Percentiles rank a stretch among this genome's conserved stretches.
Evolutionary conservation across 2,888 invertebrate species (phyloP).

Genomic region (Dyspetes luteomarginatus): DNA sequence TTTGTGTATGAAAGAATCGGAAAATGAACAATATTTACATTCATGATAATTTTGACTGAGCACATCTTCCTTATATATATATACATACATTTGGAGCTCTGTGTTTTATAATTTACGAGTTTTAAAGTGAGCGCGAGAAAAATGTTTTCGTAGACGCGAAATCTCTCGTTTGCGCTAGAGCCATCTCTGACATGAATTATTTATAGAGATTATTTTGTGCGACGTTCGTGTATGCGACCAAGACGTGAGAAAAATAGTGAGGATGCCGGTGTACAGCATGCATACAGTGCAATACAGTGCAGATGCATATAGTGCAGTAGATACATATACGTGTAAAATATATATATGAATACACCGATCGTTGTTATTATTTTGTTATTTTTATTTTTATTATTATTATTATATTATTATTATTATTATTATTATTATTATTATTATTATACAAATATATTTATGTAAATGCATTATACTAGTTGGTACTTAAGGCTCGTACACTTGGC

Average conservation of each 20-base stretch:
- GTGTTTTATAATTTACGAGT: slow-evolving; percentile 38
- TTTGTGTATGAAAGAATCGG: no score
- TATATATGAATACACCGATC: neutral
- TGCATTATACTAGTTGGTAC: no score
- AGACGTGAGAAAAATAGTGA: slow-evolving; percentile 67
- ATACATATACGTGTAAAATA: slow-evolving; percentile 9
- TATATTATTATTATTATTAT: no score
- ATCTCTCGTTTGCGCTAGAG: slow-evolving; percentile 56
- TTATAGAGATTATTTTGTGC: slow-evolving; percentile 65
- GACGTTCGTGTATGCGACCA: slow-evolving; percentile 56
- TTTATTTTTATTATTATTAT: no score
- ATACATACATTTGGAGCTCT: neutral
- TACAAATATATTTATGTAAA: no score
- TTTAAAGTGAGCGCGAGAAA: slow-evolving; percentile 13
- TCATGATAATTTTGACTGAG: neutral
- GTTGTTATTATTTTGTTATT: no score
- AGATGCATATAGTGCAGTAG: slow-evolving; percentile 13
- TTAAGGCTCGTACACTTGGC: no score
- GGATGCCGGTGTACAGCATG: neutral
- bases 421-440: no score
- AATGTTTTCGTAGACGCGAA: slow-evolving; percentile 21
- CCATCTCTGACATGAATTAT: slow-evolving; percentile 64
- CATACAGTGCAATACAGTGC: slow-evolving; percentile 3
- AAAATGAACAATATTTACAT: no score
- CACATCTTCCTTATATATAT: neutral